Evolutionary conservation across 23 tunicate genomes (phyloP).

Genomic region (Ciona savignyi): DNA sequence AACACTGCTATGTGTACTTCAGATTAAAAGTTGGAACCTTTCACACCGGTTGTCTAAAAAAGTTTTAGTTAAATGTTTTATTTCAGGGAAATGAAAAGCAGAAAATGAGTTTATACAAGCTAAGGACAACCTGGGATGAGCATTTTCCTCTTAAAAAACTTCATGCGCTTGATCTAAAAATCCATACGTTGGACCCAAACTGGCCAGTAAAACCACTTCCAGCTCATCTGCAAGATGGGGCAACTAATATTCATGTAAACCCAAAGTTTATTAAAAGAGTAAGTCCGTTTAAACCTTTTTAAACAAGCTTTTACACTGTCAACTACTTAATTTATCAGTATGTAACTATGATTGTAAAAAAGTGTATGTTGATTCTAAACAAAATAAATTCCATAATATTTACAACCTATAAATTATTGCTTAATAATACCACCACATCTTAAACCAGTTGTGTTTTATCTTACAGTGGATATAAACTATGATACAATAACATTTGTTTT

Average conservation of each 20-base stretch:
- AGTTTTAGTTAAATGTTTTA: too few relatives aligned
- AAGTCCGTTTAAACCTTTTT: conserved; percentile 80
- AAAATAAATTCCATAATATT: too few relatives aligned
- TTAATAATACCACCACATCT: conserved; percentile 85
- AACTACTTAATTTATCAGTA: conserved; percentile 38
- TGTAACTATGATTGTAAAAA: conserved; percentile 68
- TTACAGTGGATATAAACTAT: too few relatives aligned
- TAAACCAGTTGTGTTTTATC: conserved; percentile 43
- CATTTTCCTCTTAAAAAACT: conserved; percentile 56
- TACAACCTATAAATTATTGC: too few relatives aligned
- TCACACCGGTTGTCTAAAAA: too few relatives aligned
- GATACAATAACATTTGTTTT: too few relatives aligned
- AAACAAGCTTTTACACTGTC: conserved; percentile 61
- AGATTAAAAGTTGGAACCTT: too few relatives aligned
- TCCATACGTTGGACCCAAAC: conserved; percentile 56
- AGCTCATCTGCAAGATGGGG: conserved; percentile 46
- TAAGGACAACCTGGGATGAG: conserved; percentile 92
- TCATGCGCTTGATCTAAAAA: conserved; percentile 48
- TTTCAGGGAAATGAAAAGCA: conserved; percentile 70
- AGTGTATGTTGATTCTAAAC: too few relatives aligned
- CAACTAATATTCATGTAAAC: conserved; percentile 78
- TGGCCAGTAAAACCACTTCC: conserved; percentile 94
- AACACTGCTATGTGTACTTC: too few relatives aligned
- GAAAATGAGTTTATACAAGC: conserved; percentile 67
- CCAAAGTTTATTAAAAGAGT: conserved; percentile 85